Base-by-base conservation (phyloP, 2,797 vertebrate genomes). In the Mormyrus hasselquistii region DNA sequence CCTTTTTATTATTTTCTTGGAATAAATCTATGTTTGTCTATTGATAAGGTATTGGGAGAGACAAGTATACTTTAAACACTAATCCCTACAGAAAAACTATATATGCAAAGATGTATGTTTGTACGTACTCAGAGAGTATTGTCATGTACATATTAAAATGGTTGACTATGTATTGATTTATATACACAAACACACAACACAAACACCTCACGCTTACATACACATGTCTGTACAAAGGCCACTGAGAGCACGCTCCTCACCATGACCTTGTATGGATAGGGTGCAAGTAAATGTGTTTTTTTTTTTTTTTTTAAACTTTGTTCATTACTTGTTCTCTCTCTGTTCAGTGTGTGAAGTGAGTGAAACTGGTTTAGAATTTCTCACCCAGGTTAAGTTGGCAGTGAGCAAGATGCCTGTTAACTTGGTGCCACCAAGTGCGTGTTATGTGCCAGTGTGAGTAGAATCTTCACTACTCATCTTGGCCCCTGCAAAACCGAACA, bases 1-100 rank as follows among this genome's bases (percentile, higher is more conserved):
- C 92, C 93, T 94, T 93, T 93, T 92, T 93, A 94, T 93, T 95
- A 93, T 90, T 89, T 93, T 93, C 87, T 92, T 91, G 49, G 91
- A 92, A 91, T 90, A n/a, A n/a, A 44, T 92, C 83, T 90, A 88
- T 92, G 92, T 94, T 90, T 90, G 88, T 87, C 29, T 73, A 65
- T 87, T 90, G 19, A 76, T 44, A 91, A 91, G 88, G 88, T 91
- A 38, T 47, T 84, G 73, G 41, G 14, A 86, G 55, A 84, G 57
- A 87, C 53, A 86, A 29, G 87, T 88, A 55, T 55, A 90, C 49
- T 88, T 53, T 65, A 85, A 47, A 88, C 55, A 85, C 79, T 69
- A 86, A 52, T 76, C 89, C 90, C 92, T 90, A 90, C 92, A 92
- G n/a, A 91, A 90, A 93, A 41, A 91, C 91, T 92, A 92, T 92